These are phyloP conservation scores for Acleris literana DNA, from an alignment of 2,888 invertebrate species.

Conservation along the genomic window DNA sequence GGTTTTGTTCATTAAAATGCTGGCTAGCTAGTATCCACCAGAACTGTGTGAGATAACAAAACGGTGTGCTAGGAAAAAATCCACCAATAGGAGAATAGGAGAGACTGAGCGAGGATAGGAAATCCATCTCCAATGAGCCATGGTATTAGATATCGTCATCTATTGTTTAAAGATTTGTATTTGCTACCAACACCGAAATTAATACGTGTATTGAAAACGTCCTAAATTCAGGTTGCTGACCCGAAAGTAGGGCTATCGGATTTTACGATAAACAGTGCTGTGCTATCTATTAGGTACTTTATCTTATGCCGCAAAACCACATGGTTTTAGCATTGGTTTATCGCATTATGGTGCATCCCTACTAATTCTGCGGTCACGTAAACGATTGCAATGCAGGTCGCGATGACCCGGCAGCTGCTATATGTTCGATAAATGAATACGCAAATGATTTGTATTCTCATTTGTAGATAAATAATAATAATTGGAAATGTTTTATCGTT, in stretches of 20 bases:
- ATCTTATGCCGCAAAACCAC: neutral
- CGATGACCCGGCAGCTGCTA: conserved; percentile 10
- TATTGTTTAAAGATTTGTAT: too few species aligned
- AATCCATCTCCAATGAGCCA: too few species aligned
- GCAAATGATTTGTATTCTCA: conserved; percentile 2
- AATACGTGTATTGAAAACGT: too few species aligned
- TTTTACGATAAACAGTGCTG: neutral
- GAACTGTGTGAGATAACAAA: too few species aligned
- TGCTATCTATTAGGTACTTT: neutral
- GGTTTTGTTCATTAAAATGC: neutral
- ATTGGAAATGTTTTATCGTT: too few species aligned
- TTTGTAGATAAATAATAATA: too few species aligned
- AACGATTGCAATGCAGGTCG: conserved; percentile 24
- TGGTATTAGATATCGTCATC: too few species aligned
- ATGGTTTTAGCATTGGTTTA: neutral
- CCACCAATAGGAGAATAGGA: too few species aligned
- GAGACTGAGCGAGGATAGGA: too few species aligned
- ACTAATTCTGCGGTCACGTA: conserved; percentile 27
- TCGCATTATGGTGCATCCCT: conserved; percentile 4
- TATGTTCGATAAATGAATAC: conserved; percentile 17
- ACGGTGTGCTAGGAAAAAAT: too few species aligned
- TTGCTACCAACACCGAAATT: too few species aligned
- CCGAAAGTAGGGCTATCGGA: neutral
- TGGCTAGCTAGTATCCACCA: too few species aligned
- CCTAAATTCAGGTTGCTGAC: neutral